A percentile compares a stretch with the other conserved stretches of the same genome.
phyloP scores from a whole-genome alignment of 2,113 vertebrate species.

The Eolophus roseicapilla region DNA sequence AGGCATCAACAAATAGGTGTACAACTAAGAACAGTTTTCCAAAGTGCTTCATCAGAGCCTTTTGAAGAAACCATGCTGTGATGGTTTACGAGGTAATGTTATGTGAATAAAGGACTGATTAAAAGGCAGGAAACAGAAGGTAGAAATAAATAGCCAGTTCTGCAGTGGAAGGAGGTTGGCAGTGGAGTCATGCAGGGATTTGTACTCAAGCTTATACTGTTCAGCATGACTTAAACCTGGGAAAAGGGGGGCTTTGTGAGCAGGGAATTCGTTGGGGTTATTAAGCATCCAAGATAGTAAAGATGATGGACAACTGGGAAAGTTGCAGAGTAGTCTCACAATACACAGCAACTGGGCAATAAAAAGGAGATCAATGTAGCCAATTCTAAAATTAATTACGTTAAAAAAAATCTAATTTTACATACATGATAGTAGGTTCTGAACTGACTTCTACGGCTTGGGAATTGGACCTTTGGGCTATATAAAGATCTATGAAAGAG shows the following conservation, averaged over 20 bases:
- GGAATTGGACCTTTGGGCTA: neutral
- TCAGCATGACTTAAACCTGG: neutral
- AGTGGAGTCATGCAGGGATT: slow-evolving; percentile 43
- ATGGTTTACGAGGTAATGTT: slow-evolving; percentile 26
- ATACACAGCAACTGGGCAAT: neutral
- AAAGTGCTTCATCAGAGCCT: neutral
- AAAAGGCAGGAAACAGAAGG: slow-evolving; percentile 57
- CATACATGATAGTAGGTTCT: neutral
- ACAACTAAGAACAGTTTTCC: neutral
- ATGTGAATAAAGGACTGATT: slow-evolving; percentile 22
- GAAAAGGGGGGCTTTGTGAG: neutral
- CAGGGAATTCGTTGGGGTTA: neutral
- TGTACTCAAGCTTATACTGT: slow-evolving; percentile 20
- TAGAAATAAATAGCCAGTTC: slow-evolving; percentile 42
- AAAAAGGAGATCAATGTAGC: neutral
- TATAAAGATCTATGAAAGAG: neutral
- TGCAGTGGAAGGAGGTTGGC: slow-evolving; percentile 8
- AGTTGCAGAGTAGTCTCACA: neutral
- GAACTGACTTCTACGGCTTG: neutral
- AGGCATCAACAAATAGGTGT: neutral
- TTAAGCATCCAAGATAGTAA: neutral
- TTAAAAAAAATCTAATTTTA: neutral
- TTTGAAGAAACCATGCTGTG: slow-evolving; percentile 10
- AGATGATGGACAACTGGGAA: neutral
- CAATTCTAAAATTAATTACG: neutral